These are phyloP conservation scores for Sorex maritimensis DNA, from an alignment of 2,797 vertebrate genomes.

Conservation along the genomic window DNA sequence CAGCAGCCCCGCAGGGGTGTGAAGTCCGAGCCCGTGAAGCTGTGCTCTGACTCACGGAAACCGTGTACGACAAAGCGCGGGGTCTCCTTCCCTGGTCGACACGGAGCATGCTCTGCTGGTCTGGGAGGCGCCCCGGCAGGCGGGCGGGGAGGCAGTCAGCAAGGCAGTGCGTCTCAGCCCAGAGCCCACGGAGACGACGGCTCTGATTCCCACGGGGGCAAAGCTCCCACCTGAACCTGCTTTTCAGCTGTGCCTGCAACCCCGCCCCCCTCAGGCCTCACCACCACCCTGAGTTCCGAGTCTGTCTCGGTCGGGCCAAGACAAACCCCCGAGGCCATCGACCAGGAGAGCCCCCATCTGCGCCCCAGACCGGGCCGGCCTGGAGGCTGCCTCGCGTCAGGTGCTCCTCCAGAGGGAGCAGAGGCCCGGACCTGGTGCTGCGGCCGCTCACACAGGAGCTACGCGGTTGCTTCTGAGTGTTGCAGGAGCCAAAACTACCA, in stretches of 20 bases:
- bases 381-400: accelerated
- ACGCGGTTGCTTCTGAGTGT: no score
- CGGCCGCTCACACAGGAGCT: no score
- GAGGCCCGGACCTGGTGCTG: background rate
- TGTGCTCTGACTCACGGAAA: background rate
- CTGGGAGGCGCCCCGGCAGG: no score
- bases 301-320: constrained; percentile 60
- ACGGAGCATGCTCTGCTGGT: no score
- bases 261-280: background rate
- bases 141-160: no score
- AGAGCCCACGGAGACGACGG: no score
- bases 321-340: constrained; percentile 37
- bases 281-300: constrained; percentile 53
- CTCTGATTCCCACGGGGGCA: no score
- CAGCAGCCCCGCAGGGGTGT: no score
- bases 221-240: no score
- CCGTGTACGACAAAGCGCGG: background rate
- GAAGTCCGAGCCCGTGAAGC: background rate
- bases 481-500: no score
- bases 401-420: background rate
- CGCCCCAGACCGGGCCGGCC: background rate
- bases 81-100: background rate
- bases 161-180: no score
- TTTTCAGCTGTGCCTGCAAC: no score
- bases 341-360: background rate